These are phyloP conservation scores for Drosophila barbarae DNA, from an alignment of 2,888 invertebrate species.

Conservation along the genomic window DNA sequence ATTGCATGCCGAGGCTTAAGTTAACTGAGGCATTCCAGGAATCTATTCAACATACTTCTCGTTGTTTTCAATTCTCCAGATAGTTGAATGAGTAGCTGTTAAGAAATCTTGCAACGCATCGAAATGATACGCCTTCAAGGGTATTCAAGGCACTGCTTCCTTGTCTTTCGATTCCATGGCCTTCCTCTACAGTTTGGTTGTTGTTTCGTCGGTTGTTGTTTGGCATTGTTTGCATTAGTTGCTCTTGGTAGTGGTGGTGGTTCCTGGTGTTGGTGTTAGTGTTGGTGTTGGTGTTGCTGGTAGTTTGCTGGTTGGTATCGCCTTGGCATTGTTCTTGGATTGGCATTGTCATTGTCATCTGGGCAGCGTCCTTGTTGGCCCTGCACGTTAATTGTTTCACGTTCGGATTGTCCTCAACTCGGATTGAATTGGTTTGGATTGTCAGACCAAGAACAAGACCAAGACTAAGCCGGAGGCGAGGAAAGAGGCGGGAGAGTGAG, in stretches of 20 bases:
- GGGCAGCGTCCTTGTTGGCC: slow-evolving; percentile 35
- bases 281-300: slow-evolving; percentile 6
- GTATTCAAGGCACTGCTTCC: slow-evolving; percentile 14
- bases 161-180: slow-evolving; percentile 10
- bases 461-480: neutral
- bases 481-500: neutral
- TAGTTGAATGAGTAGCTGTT: neutral
- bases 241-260: slow-evolving; percentile 4
- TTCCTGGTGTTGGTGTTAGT: neutral
- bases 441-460: neutral
- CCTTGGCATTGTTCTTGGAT: slow-evolving; percentile 44
- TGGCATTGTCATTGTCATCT: slow-evolving; percentile 43
- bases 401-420: slow-evolving; percentile 53
- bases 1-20: neutral
- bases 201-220: slow-evolving; percentile 21
- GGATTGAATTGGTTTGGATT: slow-evolving; percentile 32
- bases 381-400: slow-evolving; percentile 65
- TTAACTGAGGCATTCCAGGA: neutral
- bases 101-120: neutral
- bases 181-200: slow-evolving; percentile 12
- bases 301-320: slow-evolving; percentile 21
- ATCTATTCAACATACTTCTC: neutral
- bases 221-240: slow-evolving; percentile 41
- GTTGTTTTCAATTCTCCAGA: neutral
- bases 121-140: slow-evolving; percentile 11